These are phyloP conservation scores for Trachemys scripta DNA, from an alignment of 2,113 vertebrate species.

Conservation along the genomic window DNA sequence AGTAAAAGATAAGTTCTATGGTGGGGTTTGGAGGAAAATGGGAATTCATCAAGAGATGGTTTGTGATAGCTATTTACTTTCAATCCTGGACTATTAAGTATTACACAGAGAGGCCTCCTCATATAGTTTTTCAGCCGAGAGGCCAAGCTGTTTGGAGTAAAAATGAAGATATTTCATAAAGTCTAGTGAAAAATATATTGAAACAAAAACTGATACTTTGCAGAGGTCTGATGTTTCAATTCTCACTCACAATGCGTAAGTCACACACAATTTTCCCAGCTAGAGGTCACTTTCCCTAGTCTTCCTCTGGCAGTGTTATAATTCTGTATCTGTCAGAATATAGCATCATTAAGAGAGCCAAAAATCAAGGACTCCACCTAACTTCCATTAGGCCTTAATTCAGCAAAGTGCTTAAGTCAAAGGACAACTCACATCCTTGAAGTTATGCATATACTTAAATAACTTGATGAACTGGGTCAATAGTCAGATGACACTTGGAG, in stretches of 20 bases:
- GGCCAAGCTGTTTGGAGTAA: neutral
- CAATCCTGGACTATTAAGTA: neutral
- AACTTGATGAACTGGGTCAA: neutral
- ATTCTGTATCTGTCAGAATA: neutral
- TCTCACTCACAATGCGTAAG: neutral
- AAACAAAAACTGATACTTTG: neutral
- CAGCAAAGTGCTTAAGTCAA: neutral
- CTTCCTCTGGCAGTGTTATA: neutral
- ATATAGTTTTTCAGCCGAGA: neutral
- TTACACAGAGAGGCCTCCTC: neutral
- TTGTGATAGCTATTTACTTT: neutral
- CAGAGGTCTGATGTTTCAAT: neutral
- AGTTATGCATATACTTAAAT: neutral
- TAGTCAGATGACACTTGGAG: neutral
- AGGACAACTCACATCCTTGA: neutral
- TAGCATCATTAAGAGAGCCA: neutral
- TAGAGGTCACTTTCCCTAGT: neutral
- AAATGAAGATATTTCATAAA: neutral
- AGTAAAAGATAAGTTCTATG: neutral
- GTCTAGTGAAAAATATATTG: neutral
- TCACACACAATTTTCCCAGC: neutral
- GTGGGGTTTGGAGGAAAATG: neutral
- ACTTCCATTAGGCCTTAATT: neutral
- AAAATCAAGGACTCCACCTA: rapidly evolving
- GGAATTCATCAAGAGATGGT: neutral